Base-by-base conservation (phyloP, 2,888 invertebrate genomes). In the Aleiodes testaceus region DNA sequence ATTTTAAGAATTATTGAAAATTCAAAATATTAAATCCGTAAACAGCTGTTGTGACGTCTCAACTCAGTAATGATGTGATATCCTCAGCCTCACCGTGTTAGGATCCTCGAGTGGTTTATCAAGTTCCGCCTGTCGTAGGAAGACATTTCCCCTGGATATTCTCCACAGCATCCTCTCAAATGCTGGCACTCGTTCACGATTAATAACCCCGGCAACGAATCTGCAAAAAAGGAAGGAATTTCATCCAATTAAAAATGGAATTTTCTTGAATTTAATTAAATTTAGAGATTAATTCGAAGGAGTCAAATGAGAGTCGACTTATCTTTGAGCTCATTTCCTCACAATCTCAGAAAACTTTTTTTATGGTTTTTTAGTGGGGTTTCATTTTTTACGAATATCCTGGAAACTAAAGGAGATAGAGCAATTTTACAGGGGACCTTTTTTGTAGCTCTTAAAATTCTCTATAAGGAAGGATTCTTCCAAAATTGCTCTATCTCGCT, bases 111-210 rank as follows among this genome's bases (percentile, higher is more conserved):
- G 89, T 0, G 95, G 93, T 75, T 93, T 92, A 61, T 94, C 93
- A 52, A 97, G 93, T 84, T 96, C 96, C 0, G 95, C 93, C 81
- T 95, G 93, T 12, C 95, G 90, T 74, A 97, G 87, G 88, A 97
- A 97, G 11, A 97, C 97, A 85, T 96, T 96, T 36, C 97, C 97
- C 70, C 97, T 91, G 18, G 96, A 97, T 76, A 96, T 96, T 77
- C 97, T 91, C 97, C 97, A 97, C 81, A 97, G 88, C 93, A 97
- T 95, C 67, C 96, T 90, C 85, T 97, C 97, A 88, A 97, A 97
- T 61, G 94, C 94, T 0, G 95, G 95, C 70, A 97, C 92, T 74
- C 96, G 90, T 87, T 97, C 97, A 49, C 97, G 90, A 79, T 94
- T 93, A 73, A 97, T 95, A 30, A 97, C 97, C n/a, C 97, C 97